These are phyloP conservation scores for Ametastegia equiseti DNA, from an alignment of 2,888 invertebrate species.

Conservation along the genomic window DNA sequence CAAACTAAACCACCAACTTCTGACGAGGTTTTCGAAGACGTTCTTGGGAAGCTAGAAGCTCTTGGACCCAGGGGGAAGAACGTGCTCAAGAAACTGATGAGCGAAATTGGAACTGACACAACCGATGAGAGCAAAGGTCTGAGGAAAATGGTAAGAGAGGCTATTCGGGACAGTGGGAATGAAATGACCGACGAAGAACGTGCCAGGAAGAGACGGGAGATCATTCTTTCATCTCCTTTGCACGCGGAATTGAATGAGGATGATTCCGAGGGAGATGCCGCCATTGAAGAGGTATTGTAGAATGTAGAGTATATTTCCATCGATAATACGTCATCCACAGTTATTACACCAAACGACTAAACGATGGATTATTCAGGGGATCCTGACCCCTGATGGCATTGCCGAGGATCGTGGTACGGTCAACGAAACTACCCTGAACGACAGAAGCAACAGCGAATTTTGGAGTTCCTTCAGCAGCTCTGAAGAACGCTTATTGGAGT, in stretches of 20 bases:
- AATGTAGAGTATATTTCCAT: no score
- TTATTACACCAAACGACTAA: no score
- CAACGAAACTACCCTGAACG: constrained; percentile 83
- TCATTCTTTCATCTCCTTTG: constrained; percentile 77
- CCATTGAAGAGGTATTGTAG: constrained; percentile 80
- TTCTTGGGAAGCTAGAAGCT: constrained; percentile 78
- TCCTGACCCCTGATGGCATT: constrained; percentile 80
- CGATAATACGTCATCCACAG: background rate
- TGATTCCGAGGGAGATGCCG: constrained; percentile 80
- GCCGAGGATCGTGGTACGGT: constrained; percentile 82
- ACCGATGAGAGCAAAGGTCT: constrained; percentile 55
- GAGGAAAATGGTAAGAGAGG: constrained; percentile 68
- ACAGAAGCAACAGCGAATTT: constrained; percentile 87
- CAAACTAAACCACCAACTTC: constrained; percentile 62
- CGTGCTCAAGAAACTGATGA: constrained; percentile 79
- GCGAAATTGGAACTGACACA: constrained; percentile 68
- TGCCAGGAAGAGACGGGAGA: constrained; percentile 74
- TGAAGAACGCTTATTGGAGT: constrained; percentile 86
- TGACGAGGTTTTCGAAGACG: constrained; percentile 80
- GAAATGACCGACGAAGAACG: constrained; percentile 68
- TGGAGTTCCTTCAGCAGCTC: constrained; percentile 91
- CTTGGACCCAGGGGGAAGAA: constrained; percentile 80
- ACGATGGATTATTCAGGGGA: no score
- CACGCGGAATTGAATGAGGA: constrained; percentile 78
- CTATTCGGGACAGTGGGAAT: constrained; percentile 75